Conservation (phyloP, 2,888 invertebrate genomes). For the Heterodera filipjevi region DNA sequence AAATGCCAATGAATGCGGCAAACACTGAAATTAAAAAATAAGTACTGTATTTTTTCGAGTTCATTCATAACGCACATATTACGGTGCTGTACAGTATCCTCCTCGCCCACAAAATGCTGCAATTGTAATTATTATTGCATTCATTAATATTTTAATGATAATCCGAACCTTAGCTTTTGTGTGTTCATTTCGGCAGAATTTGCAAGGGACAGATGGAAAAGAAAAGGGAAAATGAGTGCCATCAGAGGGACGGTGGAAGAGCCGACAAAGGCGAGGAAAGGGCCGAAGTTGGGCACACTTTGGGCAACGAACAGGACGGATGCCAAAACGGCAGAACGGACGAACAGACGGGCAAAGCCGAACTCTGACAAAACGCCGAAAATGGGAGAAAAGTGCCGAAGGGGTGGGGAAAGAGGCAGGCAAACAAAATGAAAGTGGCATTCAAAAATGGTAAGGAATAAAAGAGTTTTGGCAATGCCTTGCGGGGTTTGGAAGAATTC, state of each 20-base stretch:
- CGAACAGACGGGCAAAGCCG: constrained; percentile 23
- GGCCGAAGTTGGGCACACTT: constrained; percentile 33
- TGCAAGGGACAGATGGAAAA: background rate
- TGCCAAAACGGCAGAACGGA: constrained; percentile 22
- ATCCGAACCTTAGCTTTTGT: background rate
- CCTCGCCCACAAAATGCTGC: background rate
- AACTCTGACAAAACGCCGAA: constrained; percentile 28
- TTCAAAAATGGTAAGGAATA: too few relatives aligned
- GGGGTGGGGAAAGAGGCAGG: background rate
- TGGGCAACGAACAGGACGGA: constrained; percentile 33
- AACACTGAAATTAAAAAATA: constrained; percentile 13
- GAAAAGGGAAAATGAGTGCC: background rate
- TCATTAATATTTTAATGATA: background rate
- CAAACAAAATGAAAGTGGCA: too few relatives aligned
- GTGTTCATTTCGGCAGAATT: background rate
- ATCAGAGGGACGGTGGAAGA: constrained; percentile 25
- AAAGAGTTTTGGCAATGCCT: constrained; percentile 36
- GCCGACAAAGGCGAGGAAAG: constrained; percentile 33
- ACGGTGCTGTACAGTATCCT: background rate
- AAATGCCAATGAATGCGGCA: constrained; percentile 13
- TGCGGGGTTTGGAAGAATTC: constrained; percentile 60
- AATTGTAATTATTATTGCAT: background rate
- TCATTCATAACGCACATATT: background rate
- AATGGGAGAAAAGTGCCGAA: background rate
- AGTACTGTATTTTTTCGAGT: too few relatives aligned